Base-by-base conservation (phyloP, 2,888 invertebrate genomes). In the Argyresthia goedartella region DNA sequence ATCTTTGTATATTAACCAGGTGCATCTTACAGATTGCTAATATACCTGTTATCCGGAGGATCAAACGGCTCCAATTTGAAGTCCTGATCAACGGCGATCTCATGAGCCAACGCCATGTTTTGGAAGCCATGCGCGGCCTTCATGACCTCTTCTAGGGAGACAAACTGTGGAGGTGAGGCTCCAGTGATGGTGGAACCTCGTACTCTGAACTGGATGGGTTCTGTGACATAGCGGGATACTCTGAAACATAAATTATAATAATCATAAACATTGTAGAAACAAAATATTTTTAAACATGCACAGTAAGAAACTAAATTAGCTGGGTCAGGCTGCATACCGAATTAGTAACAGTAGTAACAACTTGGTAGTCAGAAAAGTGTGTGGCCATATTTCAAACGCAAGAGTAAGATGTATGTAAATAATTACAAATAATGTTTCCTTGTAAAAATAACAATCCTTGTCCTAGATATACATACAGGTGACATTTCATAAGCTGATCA, bases 41-140 rank as follows among this genome's bases (percentile, higher is more conserved):
- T 44, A 35, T 64, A 92, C 92, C 92, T 92, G 64, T 92, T 90
- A 65, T 92, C 91, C 60, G 94, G 92, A 8, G 93, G 93, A 59
- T 94, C 93, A 64, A 92, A 90, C 53, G 93, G 93, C 67, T 95
- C 91, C 62, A 98, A 73, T 67, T 93, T 92, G 65, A 98, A 99
- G 69, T 97, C 94, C 56, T 94, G 92, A 73, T 98, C 95, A 4
- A 99, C 92, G 1, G 97, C 97, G 59, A 99, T 98, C 77, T 99
- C 98, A 82, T 99, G 99, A 0, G 97, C 97, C 42, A 99, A 78
- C 6, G 95, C 94, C 97, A 99, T 97, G 64, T 98, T 97, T 62
- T 93, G 91, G 85, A 97, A 91, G 1, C 94, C 93, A 66, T 93
- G 92, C 0, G 95, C 93, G n/a, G 95, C 95, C 63, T 92, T 92